Evolutionary conservation across 2,888 invertebrate species (phyloP).

Genomic region (Epistrophella euchroma): DNA sequence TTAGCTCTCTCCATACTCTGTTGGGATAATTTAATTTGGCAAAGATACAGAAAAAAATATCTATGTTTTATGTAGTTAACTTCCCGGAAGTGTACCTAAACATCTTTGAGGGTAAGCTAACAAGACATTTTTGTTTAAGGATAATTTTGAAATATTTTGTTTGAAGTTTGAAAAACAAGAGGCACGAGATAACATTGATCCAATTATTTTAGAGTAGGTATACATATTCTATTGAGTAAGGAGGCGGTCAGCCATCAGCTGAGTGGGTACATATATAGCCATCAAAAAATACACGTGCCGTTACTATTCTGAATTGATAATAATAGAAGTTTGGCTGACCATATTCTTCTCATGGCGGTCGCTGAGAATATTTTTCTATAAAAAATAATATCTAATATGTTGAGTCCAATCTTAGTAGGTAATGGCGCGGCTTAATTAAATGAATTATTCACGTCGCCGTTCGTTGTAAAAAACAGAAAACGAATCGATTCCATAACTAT

Average conservation of each 20-base stretch:
- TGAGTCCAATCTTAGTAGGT: too few relatives aligned
- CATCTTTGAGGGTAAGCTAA: neutral
- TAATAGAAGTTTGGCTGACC: too few relatives aligned
- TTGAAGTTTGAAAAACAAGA: neutral
- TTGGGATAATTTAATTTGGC: constrained; percentile 9
- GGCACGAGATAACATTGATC: neutral
- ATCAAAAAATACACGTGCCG: neutral
- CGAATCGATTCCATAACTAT: too few relatives aligned
- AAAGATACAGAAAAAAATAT: neutral
- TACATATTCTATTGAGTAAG: neutral
- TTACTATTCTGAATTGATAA: neutral
- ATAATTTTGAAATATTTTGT: neutral
- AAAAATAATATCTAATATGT: too few relatives aligned
- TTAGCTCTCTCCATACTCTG: neutral
- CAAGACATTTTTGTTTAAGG: constrained; percentile 1
- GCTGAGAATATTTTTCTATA: too few relatives aligned
- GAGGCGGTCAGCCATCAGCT: neutral
- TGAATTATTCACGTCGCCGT: too few relatives aligned
- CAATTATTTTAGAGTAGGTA: neutral
- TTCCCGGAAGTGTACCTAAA: neutral
- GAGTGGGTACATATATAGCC: neutral
- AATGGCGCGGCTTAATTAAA: too few relatives aligned
- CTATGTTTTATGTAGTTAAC: neutral
- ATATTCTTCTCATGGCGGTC: too few relatives aligned
- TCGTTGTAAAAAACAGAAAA: too few relatives aligned